Evolutionary conservation across 2,797 vertebrate species (phyloP).

Genomic region (Eospalax fontanierii): DNA sequence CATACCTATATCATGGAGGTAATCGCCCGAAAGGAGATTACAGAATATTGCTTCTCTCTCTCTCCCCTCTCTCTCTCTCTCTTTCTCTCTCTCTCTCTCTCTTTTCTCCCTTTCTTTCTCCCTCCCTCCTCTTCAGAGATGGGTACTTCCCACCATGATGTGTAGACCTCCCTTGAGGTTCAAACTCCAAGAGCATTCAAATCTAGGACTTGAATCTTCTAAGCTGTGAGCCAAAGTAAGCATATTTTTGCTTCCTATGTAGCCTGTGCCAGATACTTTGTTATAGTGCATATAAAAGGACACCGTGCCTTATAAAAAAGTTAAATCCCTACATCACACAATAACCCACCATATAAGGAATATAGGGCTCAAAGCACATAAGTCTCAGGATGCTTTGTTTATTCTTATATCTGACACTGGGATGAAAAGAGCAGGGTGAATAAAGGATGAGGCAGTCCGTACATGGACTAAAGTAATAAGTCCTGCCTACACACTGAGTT

Average conservation of each 20-base stretch:
- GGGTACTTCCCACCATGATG: not conserved
- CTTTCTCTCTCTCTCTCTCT: too few relatives aligned
- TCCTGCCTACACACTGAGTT: not conserved
- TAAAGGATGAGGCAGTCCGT: not conserved
- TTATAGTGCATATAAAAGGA: not conserved
- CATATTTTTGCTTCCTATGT: not conserved
- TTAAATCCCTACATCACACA: not conserved
- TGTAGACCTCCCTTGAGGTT: not conserved
- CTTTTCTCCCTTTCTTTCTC: too few relatives aligned
- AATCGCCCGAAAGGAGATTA: too few relatives aligned
- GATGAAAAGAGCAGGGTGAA: not conserved
- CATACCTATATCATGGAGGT: too few relatives aligned
- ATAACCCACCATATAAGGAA: not conserved
- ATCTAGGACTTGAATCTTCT: not conserved
- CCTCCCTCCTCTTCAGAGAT: too few relatives aligned
- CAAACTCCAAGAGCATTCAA: not conserved
- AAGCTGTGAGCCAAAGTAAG: not conserved
- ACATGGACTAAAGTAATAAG: not conserved
- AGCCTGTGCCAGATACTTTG: not conserved
- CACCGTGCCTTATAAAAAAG: not conserved
- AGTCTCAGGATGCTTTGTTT: not conserved
- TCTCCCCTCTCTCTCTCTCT: too few relatives aligned
- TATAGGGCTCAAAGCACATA: not conserved
- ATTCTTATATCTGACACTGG: not conserved
- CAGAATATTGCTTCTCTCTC: too few relatives aligned